These are phyloP conservation scores for Thunnus maccoyii DNA, from an alignment of 2,113 vertebrate species.

Conservation along the genomic window DNA sequence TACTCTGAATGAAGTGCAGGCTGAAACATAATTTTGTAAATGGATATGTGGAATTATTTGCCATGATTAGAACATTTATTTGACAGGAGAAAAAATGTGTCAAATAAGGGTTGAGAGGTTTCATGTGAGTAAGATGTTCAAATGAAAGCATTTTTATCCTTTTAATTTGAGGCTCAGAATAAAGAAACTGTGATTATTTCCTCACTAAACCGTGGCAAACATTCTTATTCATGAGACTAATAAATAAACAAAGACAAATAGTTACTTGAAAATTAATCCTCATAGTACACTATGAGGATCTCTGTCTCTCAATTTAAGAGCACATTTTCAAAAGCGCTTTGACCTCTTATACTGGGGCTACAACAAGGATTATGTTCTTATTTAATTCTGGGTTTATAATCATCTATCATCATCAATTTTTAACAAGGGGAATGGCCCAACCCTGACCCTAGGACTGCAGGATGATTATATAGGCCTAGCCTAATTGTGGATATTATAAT, in stretches of 20 bases:
- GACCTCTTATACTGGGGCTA: background rate
- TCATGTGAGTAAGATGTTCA: background rate
- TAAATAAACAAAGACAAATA: conserved; percentile 4
- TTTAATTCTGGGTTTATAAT: background rate
- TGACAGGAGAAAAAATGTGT: background rate
- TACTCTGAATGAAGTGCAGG: background rate
- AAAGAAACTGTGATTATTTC: background rate
- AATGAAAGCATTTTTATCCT: background rate
- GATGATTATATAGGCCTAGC: too few relatives aligned
- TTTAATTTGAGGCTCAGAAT: background rate
- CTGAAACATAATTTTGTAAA: background rate
- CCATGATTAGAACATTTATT: conserved; percentile 1
- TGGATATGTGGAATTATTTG: background rate
- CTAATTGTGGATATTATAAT: too few relatives aligned
- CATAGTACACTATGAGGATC: background rate
- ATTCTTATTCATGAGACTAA: background rate
- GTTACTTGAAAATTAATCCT: background rate
- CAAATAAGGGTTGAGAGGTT: background rate
- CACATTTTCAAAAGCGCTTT: background rate
- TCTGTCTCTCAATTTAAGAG: background rate
- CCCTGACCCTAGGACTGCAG: too few relatives aligned
- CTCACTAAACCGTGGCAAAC: background rate
- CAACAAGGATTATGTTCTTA: background rate
- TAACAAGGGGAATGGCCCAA: too few relatives aligned
- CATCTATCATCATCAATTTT: background rate